These are phyloP conservation scores for Hylaeus anthracinus DNA, from an alignment of 1,140 invertebrate species.

Conservation along the genomic window DNA sequence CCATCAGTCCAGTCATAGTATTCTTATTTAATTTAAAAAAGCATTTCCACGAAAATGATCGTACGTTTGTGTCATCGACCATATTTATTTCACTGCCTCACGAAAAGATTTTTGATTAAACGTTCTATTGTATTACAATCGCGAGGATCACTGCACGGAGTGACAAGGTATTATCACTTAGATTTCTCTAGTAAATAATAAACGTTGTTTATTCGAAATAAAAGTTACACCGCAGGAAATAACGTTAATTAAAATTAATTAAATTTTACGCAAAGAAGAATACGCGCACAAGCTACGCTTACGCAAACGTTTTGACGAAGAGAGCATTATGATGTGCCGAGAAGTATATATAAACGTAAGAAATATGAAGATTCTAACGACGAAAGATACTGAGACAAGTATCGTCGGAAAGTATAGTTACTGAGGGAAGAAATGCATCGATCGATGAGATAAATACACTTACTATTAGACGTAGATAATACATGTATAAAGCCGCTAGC, in stretches of 20 bases:
- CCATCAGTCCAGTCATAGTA: constrained; percentile 7
- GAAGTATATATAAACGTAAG: neutral
- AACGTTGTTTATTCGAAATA: constrained; percentile 24
- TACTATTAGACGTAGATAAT: constrained; percentile 48
- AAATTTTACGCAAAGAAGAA: neutral
- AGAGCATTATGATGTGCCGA: neutral
- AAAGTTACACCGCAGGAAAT: neutral
- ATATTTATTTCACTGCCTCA: constrained; percentile 49
- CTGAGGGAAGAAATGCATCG: constrained; percentile 23
- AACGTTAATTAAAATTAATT: constrained; percentile 16
- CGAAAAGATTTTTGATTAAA: constrained; percentile 18
- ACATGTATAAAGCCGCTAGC: constrained; percentile 58
- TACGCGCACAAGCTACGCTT: constrained; percentile 22
- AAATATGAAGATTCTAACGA: neutral
- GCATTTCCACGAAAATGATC: constrained; percentile 11
- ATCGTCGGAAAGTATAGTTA: constrained; percentile 3
- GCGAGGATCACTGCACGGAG: neutral
- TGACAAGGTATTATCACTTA: constrained; percentile 40
- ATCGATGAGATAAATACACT: constrained; percentile 44
- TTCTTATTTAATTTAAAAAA: constrained; percentile 17
- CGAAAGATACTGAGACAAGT: neutral
- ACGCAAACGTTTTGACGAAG: neutral
- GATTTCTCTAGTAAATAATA: constrained; percentile 24
- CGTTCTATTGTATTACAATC: constrained; percentile 15
- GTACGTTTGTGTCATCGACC: constrained; percentile 15